Percentiles rank a stretch among this genome's conserved stretches.
phyloP scores from a whole-genome alignment of 1,140 invertebrate species.

The Cydia strobilella region DNA sequence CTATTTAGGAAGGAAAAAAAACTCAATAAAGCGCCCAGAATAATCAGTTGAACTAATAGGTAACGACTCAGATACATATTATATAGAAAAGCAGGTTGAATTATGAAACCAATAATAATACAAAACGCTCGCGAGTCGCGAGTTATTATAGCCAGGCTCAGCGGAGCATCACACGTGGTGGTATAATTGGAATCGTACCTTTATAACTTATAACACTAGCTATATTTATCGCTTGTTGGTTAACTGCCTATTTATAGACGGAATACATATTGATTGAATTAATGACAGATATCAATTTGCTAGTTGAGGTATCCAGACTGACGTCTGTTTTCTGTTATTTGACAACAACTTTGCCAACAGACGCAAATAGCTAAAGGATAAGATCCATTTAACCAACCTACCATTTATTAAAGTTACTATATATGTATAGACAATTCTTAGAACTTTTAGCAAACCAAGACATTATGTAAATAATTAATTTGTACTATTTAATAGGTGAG shows the following conservation, averaged over 20 bases:
- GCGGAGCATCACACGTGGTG: conserved; percentile 2
- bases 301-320: not conserved
- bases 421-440: not conserved
- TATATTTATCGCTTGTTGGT: conserved; percentile 11
- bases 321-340: too few relatives aligned
- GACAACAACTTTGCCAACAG: too few relatives aligned
- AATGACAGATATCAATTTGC: not conserved
- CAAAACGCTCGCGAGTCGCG: not conserved
- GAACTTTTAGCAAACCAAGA: not conserved
- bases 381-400: too few relatives aligned
- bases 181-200: conserved; percentile 4
- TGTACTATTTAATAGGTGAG: too few relatives aligned
- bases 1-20: not conserved
- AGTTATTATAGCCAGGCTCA: conserved; percentile 13
- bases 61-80: not conserved
- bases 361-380: too few relatives aligned
- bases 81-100: not conserved
- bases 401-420: too few relatives aligned
- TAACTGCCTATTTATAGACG: conserved; percentile 1
- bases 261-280: too few relatives aligned
- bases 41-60: not conserved
- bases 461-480: too few relatives aligned
- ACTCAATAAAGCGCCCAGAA: not conserved
- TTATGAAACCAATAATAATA: conserved; percentile 7
- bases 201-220: not conserved